phyloP scores from a whole-genome alignment of 2,113 vertebrate species.

The Gasterosteus nipponicus region DNA sequence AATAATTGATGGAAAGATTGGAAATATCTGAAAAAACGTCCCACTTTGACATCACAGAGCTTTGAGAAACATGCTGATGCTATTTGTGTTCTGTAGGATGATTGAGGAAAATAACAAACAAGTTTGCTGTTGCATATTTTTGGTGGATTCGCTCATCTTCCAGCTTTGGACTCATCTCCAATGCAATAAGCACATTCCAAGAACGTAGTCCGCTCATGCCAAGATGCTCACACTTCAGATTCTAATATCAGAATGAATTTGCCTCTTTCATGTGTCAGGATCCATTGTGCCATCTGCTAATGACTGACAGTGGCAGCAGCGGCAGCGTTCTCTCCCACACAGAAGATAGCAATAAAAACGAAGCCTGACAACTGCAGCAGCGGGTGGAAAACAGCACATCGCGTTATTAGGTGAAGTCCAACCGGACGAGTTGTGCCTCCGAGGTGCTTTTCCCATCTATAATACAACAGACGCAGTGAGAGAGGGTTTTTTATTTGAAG shows the following conservation, averaged over 20 bases:
- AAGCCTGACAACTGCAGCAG: conserved; percentile 35
- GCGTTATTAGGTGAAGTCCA: conserved; percentile 48
- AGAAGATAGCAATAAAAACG: conserved; percentile 9
- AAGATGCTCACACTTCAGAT: conserved; percentile 63
- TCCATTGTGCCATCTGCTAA: conserved; percentile 66
- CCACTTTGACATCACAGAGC: conserved; percentile 37
- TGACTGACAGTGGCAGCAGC: conserved; percentile 68
- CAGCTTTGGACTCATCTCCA: conserved; percentile 44
- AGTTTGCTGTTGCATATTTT: conserved; percentile 21
- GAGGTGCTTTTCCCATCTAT: conserved; percentile 17
- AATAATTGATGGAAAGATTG: conserved; percentile 9
- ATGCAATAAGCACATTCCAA: conserved; percentile 58
- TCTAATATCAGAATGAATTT: conserved; percentile 74
- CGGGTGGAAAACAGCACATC: conserved; percentile 18
- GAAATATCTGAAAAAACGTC: conserved; percentile 12
- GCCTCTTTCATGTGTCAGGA: conserved; percentile 72
- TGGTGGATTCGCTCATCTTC: conserved; percentile 51
- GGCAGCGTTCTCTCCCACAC: conserved; percentile 33
- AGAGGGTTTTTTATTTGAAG: conserved; percentile 14
- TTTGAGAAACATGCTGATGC: conserved; percentile 56
- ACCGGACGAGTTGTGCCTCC: conserved; percentile 10
- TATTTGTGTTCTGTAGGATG: conserved; percentile 41
- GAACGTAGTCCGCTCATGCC: conserved; percentile 38
- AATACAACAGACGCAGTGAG: background rate
- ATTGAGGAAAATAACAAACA: conserved; percentile 15